A percentile compares a stretch with the other conserved stretches of the same genome.
Evolutionary conservation across 1,140 invertebrate genomes (phyloP).

Genomic region (Myzus persicae): DNA sequence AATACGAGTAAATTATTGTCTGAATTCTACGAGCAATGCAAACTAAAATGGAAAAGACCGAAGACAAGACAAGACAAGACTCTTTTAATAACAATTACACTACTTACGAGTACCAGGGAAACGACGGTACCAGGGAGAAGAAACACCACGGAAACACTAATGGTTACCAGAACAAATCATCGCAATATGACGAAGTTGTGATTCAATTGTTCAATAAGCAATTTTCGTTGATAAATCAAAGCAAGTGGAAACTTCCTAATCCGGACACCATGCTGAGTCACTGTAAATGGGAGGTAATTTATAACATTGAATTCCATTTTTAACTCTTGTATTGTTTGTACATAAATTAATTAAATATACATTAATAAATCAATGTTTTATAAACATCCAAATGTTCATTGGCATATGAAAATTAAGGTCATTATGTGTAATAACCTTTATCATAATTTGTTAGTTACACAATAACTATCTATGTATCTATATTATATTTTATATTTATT

Average conservation of each 20-base stretch:
- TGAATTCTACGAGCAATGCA: neutral
- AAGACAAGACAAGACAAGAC: constrained; percentile 43
- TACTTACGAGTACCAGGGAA: neutral
- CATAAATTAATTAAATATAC: neutral
- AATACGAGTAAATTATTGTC: neutral
- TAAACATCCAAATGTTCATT: neutral
- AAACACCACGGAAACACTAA: neutral
- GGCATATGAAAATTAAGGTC: neutral
- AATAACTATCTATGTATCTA: neutral
- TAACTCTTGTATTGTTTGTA: neutral
- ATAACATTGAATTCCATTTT: neutral
- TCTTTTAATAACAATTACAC: constrained; percentile 32
- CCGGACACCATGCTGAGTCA: neutral
- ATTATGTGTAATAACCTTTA: neutral
- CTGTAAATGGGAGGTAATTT: constrained; percentile 42
- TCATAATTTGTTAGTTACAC: neutral
- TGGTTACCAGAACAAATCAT: neutral
- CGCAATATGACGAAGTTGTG: neutral
- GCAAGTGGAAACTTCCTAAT: constrained; percentile 33
- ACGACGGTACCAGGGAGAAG: neutral
- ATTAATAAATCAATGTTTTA: neutral
- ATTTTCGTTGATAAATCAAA: neutral
- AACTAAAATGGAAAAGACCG: constrained; percentile 27
- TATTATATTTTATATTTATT: neutral
- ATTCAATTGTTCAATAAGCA: constrained; percentile 16